These are phyloP conservation scores for Lycocerus yunnanus DNA, from an alignment of 2,888 invertebrate genomes.

Conservation along the genomic window DNA sequence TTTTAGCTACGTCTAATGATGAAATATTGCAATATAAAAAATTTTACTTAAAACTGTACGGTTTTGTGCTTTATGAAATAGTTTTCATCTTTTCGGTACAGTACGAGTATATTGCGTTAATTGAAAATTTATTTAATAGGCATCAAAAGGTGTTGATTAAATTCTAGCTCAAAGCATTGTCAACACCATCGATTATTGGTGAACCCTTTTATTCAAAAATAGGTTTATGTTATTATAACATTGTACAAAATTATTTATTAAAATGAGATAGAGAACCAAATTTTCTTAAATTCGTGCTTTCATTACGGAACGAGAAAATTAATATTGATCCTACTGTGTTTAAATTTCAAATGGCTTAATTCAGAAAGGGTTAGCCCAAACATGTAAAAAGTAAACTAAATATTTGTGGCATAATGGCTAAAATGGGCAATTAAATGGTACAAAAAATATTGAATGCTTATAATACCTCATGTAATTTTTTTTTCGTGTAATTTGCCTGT, in stretches of 20 bases:
- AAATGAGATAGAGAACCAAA: not conserved
- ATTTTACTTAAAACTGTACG: conserved; percentile 12
- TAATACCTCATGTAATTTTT: not conserved
- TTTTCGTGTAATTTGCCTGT: not conserved
- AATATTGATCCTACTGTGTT: not conserved
- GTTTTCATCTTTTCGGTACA: not conserved
- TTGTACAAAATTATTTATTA: not conserved
- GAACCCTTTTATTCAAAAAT: not conserved
- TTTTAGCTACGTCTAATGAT: conserved; percentile 9
- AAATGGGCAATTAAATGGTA: not conserved
- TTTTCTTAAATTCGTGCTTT: not conserved
- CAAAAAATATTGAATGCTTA: not conserved
- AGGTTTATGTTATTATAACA: not conserved
- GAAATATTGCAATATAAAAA: conserved; percentile 15
- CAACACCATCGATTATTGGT: conserved; percentile 6
- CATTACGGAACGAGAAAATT: not conserved
- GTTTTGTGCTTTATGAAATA: conserved; percentile 9
- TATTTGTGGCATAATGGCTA: not conserved
- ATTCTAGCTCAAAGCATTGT: not conserved
- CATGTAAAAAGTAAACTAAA: not conserved
- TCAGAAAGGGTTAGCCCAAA: not conserved
- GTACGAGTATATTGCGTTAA: conserved; percentile 11
- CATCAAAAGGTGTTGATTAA: conserved; percentile 18
- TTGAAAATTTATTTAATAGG: conserved; percentile 20
- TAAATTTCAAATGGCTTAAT: not conserved